Base-by-base conservation (phyloP, 2,888 invertebrate species). In the Synergus itoensis region DNA sequence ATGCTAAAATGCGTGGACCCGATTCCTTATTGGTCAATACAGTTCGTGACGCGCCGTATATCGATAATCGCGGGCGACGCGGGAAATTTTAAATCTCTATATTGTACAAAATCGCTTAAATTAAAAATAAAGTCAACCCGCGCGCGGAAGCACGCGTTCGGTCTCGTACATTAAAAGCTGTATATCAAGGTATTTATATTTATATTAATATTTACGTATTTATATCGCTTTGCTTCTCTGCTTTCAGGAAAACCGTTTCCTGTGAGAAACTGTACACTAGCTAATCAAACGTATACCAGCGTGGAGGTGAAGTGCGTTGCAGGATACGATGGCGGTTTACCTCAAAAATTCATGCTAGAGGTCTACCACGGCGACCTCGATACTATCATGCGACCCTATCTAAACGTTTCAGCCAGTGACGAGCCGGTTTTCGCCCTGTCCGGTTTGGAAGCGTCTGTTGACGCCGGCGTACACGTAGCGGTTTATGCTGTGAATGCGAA, bases 321-420 rank as follows among this genome's bases (percentile, higher is more conserved):
- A 40, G 97, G 97, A 86, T 97, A 97, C 93, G 97, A 98, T 93
- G 98, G 98, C 81, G 98, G 98, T 84, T 94, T 98, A 88, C 97
- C 97, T 81, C 97, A 98, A 93, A 94, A 94, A 91, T 98, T 98
- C 93, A 94, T 97, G 77, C 94, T 98, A 84, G 97, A 97, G 93
- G 94, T 97, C 86, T 96, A 95, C 93, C 94, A 92, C 92, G 83
- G 91, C 86, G 84, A 93, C 90, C 85, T 93, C 89, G 84, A 92
- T 86, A 78, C 88, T 43, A 89, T 82, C 79, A 87, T 87, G 75
- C 86, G 88, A 79, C 89, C 91, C 1, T 85, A 88, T 64, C 94
- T 95, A 89, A 96, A 96, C 92, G 93, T 96, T 87, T 94, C 94
- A 7, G 93, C 95, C 18, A 91, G 93, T 80, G 94, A 95, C 81